Evolutionary conservation across 2,113 vertebrate species (phyloP).

Genomic region (Pachycephala philippinensis): DNA sequence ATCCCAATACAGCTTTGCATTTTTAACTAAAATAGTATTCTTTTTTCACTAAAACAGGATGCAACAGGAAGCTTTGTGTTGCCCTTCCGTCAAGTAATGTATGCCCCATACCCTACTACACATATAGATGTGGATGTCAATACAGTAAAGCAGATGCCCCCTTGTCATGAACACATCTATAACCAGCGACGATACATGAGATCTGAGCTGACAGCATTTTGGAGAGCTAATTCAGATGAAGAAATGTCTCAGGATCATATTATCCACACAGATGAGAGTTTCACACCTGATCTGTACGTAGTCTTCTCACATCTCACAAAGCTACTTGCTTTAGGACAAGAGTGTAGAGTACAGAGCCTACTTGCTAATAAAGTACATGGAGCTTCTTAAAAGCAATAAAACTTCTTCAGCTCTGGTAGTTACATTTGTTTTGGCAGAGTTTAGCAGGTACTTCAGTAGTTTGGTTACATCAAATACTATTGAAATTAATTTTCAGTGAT

Average conservation of each 20-base stretch:
- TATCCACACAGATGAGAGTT: constrained; percentile 89
- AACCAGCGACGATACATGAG: constrained; percentile 93
- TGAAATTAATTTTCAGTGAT: neutral
- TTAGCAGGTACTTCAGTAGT: neutral
- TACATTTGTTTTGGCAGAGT: neutral
- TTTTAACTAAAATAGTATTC: neutral
- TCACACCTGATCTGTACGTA: constrained; percentile 92
- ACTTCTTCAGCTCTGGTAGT: neutral
- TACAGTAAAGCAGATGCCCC: constrained; percentile 97
- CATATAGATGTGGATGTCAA: constrained; percentile 97
- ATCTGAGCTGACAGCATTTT: constrained; percentile 85
- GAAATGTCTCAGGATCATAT: constrained; percentile 86
- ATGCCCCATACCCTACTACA: constrained; percentile 92
- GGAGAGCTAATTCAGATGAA: constrained; percentile 91
- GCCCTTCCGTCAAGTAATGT: constrained; percentile 96
- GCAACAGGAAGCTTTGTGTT: constrained; percentile 93
- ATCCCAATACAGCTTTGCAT: neutral
- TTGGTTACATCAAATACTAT: neutral
- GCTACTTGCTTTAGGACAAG: neutral
- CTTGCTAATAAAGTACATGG: neutral
- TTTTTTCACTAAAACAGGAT: constrained; percentile 78
- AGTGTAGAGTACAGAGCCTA: neutral
- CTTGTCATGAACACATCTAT: constrained; percentile 94
- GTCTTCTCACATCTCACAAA: neutral
- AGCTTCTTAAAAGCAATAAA: neutral